Evolutionary conservation across 2,797 vertebrate genomes (phyloP).

Genomic region (Prionace glauca): DNA sequence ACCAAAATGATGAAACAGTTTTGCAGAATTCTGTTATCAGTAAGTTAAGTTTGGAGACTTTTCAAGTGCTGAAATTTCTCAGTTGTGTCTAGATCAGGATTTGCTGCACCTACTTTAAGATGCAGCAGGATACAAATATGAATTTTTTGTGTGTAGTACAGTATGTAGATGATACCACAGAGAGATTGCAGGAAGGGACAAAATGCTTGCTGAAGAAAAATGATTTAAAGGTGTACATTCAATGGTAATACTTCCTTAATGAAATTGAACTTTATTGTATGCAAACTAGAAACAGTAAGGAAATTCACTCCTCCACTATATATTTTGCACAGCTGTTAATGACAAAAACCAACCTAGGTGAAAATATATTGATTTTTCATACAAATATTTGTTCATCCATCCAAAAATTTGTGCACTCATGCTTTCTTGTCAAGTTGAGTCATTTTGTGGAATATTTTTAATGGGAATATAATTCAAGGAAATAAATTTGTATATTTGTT

Average conservation of each 20-base stretch:
- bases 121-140: not conserved
- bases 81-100: not conserved
- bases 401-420: not conserved
- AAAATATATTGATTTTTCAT: not conserved
- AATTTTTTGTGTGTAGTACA: not conserved
- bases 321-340: not conserved
- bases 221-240: not conserved
- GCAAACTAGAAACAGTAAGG: not conserved
- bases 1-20: not conserved
- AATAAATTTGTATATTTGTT: not conserved
- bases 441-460: not conserved
- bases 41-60: not conserved
- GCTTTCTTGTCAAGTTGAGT: not conserved
- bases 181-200: not conserved
- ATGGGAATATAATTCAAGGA: not conserved
- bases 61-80: not conserved
- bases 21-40: not conserved
- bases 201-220: not conserved
- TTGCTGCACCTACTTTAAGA: not conserved
- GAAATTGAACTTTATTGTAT: not conserved
- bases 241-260: not conserved
- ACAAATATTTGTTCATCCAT: not conserved
- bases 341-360: not conserved
- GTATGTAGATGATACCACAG: not conserved
- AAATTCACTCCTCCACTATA: not conserved